Evolutionary conservation across 35 echinoderm and acorn worm genomes (phyloP).

Genomic region (Patiria miniata): DNA sequence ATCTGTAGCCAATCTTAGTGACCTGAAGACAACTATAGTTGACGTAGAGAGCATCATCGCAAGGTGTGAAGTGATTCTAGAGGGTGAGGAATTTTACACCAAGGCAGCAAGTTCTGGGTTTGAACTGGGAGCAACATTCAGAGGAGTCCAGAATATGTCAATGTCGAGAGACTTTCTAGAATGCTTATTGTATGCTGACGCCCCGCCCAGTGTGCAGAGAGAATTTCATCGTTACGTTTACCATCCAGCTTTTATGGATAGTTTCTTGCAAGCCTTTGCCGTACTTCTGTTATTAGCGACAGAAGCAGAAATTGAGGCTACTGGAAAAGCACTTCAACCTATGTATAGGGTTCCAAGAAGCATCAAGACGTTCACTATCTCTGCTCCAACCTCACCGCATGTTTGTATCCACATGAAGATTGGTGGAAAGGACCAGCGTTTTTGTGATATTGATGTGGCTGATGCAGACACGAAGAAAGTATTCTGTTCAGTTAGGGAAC

Average conservation of each 20-base stretch:
- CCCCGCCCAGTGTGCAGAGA: slow-evolving; percentile 28
- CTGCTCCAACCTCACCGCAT: not conserved
- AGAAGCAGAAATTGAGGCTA: not conserved
- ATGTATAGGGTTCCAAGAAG: slow-evolving; percentile 31
- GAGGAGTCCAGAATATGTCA: slow-evolving; percentile 1
- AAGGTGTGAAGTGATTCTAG: not conserved
- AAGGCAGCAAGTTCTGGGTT: slow-evolving; percentile 38
- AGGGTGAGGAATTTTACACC: slow-evolving; percentile 46
- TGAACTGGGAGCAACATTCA: slow-evolving; percentile 59
- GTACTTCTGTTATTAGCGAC: slow-evolving; percentile 12
- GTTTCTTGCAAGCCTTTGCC: slow-evolving; percentile 50
- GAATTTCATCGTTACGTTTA: slow-evolving; percentile 43
- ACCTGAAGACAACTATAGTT: not conserved
- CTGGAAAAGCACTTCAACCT: not conserved
- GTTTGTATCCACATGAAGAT: slow-evolving; percentile 34
- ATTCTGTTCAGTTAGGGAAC: slow-evolving; percentile 28
- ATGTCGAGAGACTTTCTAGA: slow-evolving; percentile 34
- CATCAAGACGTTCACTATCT: slow-evolving; percentile 15
- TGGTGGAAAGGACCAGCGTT: not conserved
- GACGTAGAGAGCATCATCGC: slow-evolving; percentile 11
- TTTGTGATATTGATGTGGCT: slow-evolving; percentile 43
- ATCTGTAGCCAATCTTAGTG: no score
- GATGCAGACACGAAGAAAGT: slow-evolving; percentile 39
- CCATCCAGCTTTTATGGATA: slow-evolving; percentile 67
- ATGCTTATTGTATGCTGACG: slow-evolving; percentile 13